Evolutionary conservation across 2,888 invertebrate species (phyloP).

Genomic region (Apotomis betuletana): DNA sequence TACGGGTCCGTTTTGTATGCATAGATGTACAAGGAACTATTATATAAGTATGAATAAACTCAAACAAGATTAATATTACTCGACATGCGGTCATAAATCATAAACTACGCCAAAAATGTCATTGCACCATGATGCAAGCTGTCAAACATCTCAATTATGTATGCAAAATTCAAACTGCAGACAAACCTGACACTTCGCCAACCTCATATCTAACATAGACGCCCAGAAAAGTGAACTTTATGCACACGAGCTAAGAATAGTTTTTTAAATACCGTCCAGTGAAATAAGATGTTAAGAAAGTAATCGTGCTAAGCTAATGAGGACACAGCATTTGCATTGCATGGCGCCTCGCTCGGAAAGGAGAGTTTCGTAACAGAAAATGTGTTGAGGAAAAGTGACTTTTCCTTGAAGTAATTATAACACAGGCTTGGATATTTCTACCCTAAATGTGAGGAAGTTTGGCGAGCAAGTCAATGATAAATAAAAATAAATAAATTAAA

Average conservation of each 20-base stretch:
- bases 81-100: background rate
- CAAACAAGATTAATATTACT: background rate
- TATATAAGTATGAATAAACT: background rate
- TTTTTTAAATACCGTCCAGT: background rate
- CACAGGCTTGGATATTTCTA: background rate
- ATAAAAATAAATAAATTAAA: too few relatives aligned
- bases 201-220: background rate
- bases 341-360: conserved; percentile 18
- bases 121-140: conserved; percentile 1
- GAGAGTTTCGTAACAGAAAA: conserved; percentile 11
- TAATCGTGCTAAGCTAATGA: conserved; percentile 16
- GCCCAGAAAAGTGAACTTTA: background rate
- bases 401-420: background rate
- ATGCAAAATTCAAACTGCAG: conserved; percentile 30
- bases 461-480: too few relatives aligned
- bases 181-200: background rate
- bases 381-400: conserved; percentile 11
- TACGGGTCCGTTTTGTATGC: background rate
- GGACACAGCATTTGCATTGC: conserved; percentile 42
- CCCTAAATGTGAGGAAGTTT: too few relatives aligned
- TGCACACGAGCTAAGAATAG: background rate
- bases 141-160: conserved; percentile 21
- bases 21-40: background rate
- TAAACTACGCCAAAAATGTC: background rate
- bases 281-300: background rate